Base-by-base conservation (phyloP, 2,888 invertebrate species). In the Allolobophora icterica region DNA sequence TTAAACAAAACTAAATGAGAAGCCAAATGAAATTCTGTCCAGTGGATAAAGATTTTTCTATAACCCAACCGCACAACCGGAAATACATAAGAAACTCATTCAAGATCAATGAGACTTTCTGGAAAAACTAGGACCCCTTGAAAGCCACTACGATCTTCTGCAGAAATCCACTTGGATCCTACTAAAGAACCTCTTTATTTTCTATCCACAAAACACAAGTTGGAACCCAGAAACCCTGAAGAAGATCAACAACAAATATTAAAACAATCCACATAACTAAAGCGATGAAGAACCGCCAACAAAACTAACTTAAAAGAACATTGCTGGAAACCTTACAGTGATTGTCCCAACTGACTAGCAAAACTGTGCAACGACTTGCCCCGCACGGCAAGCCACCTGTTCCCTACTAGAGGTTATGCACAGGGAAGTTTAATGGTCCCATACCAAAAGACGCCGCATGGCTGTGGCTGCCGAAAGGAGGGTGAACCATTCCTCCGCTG, bases 371-470 rank as follows among this genome's bases (percentile, higher is more conserved):
- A 42, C 42, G 11, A 52, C 21, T 52, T 52, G 52, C 52, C 52
- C 71, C 30, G n/a, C 71, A n/a, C 17, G 13, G 71, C 71, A 71
- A 71, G 71, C n/a, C 71, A 71, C 71, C 71, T n/a, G n/a, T 71
- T n/a, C 71, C 71, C 71, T 21, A 90, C 24, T 84, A 38, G 42
- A 90, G 83, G 45, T 90, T 90, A 84, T 90, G 90, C 84, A 90
- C 84, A 24, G 90, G 90, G 33, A 90, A 90, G 24, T 45, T 84
- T 34, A 90, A 40, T n/a, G 84, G 84, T 45, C 90, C 90, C 90
- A 90, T 90, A 45, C 90, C 90, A 90, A 90, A 90, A 1, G 90
- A 90, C 1, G 90, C 84, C 33, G 84, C 87, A 34, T 40, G 42
- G 42, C 38, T 87, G 38, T 87, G 87, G 87, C 87, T 87, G 34